Percentiles rank a stretch among this genome's conserved stretches.
Evolutionary conservation across 1,140 invertebrate genomes (phyloP).

Genomic region (Periplaneta americana): DNA sequence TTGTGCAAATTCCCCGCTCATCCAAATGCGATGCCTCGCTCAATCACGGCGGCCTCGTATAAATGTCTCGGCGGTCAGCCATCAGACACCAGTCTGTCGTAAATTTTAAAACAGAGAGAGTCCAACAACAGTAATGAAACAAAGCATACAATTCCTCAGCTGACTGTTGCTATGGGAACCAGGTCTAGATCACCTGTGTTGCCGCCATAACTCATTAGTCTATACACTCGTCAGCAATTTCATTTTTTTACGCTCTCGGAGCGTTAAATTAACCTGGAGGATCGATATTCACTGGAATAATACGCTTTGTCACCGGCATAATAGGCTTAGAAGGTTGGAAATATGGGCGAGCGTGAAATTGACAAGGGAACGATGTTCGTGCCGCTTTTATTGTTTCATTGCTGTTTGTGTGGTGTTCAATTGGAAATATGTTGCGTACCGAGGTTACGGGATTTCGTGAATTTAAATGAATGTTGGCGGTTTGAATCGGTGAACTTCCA

Average conservation of each 20-base stretch:
- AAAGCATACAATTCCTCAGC: neutral
- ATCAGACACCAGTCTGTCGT: neutral
- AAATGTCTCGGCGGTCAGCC: neutral
- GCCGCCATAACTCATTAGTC: neutral
- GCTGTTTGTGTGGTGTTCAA: neutral
- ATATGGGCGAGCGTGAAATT: neutral
- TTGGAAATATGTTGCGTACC: neutral
- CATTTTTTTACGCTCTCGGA: neutral
- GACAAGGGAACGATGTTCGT: neutral
- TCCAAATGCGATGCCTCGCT: no score
- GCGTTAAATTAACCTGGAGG: neutral
- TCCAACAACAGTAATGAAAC: no score
- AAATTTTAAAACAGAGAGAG: neutral
- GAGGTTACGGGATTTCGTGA: neutral
- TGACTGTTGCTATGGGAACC: neutral
- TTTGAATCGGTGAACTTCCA: no score
- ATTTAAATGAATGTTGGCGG: no score
- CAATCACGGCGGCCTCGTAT: neutral
- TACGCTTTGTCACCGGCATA: neutral
- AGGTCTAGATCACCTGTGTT: neutral
- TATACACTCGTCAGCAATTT: neutral
- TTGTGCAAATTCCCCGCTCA: neutral
- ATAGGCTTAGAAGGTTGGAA: neutral
- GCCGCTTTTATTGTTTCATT: neutral
- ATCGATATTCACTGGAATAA: neutral